These are phyloP conservation scores for Protomyctophum bolini DNA, from an alignment of 2,113 vertebrate genomes.

Conservation along the genomic window DNA sequence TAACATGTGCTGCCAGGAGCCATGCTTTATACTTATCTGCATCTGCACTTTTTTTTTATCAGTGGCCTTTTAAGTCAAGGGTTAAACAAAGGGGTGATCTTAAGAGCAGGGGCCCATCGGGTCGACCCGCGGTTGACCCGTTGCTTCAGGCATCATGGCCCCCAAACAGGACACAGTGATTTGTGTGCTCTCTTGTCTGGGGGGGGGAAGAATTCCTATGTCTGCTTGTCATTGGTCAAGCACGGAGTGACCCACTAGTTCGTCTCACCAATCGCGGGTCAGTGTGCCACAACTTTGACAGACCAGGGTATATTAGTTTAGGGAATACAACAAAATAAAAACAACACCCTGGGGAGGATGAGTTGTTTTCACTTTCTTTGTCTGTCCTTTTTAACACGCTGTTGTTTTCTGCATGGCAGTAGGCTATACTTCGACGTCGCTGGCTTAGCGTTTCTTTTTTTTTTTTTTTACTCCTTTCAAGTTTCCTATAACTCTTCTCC, in stretches of 20 bases:
- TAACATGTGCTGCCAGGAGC: background rate
- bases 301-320: background rate
- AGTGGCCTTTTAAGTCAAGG: background rate
- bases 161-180: conserved; percentile 29
- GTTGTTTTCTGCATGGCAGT: background rate
- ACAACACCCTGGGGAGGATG: background rate
- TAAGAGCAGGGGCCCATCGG: conserved; percentile 18
- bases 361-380: conserved; percentile 22
- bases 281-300: background rate
- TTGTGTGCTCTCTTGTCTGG: conserved; percentile 44
- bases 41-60: conserved; percentile 1
- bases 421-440: background rate
- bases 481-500: conserved; percentile 19
- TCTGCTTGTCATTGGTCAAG: conserved; percentile 46
- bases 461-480: conserved; percentile 13
- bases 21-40: conserved; percentile 4
- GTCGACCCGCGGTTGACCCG: conserved; percentile 54
- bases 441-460: background rate
- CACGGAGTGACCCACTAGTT: conserved; percentile 31
- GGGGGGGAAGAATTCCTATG: conserved; percentile 32
- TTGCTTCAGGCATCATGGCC: conserved; percentile 25
- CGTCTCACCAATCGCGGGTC: conserved; percentile 23
- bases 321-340: conserved; percentile 11
- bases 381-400: conserved; percentile 11
- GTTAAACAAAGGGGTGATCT: conserved; percentile 19